Evolutionary conservation across 2,888 invertebrate species (phyloP).

Genomic region (Actias luna): DNA sequence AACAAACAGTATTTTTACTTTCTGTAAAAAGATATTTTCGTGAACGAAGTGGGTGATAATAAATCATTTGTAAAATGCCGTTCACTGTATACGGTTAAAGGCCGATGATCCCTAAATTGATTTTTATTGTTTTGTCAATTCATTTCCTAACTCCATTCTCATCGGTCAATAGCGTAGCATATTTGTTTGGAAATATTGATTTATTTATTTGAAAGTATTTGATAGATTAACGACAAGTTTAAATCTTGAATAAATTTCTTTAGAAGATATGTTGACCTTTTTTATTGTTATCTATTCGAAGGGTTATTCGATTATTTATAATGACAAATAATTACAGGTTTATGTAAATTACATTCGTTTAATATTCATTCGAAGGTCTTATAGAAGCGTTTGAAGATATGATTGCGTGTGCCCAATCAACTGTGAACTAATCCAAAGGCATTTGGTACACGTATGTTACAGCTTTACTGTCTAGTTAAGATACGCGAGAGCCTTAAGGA

Average conservation of each 20-base stretch:
- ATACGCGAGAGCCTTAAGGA: too few relatives aligned
- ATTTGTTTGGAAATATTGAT: background rate
- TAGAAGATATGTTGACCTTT: background rate
- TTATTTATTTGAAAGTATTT: background rate
- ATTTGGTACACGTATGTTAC: too few relatives aligned
- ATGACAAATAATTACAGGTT: background rate
- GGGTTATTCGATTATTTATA: conserved; percentile 1
- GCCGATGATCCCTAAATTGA: conserved; percentile 6
- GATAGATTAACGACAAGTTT: background rate
- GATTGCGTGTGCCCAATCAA: background rate
- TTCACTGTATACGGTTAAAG: background rate
- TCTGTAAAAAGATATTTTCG: conserved; percentile 1
- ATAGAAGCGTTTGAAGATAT: background rate
- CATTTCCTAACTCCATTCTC: conserved; percentile 1
- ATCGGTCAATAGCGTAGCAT: background rate
- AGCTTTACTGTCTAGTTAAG: too few relatives aligned
- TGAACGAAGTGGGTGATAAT: conserved; percentile 1
- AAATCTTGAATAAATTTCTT: background rate
- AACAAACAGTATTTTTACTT: background rate
- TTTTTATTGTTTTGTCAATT: conserved; percentile 9
- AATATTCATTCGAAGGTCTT: background rate
- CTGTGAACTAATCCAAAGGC: too few relatives aligned
- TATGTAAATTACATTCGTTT: background rate
- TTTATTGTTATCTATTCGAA: background rate
- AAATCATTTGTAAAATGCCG: conserved; percentile 6